Base-by-base conservation (phyloP, 2,113 vertebrate species). In the Mesoclemmys tuberculata region DNA sequence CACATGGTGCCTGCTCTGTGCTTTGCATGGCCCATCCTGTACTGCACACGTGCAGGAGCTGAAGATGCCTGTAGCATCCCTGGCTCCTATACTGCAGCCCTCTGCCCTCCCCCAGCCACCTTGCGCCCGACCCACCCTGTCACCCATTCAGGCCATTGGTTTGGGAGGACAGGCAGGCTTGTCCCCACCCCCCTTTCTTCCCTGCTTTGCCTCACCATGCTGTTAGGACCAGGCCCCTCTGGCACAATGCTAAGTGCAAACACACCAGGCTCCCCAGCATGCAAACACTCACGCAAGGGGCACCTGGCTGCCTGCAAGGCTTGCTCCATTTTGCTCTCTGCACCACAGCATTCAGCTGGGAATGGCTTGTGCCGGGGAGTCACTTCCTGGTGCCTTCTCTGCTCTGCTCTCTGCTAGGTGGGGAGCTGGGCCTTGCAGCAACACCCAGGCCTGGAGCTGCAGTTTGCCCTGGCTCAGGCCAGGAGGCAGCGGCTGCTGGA, bases 401-500 rank as follows among this genome's bases (percentile, higher is more conserved):
- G 2, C 13, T 54, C 22, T 35, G 5, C 49, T 46, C 79, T 74
- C 87, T 26, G 10, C 27, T 86, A 95, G 84, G 41, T 49, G 10
- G 54, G 80, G 24, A 81, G 10, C 1, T 1, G 0, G 46, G 8
- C 87, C 85, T 88, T 93, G 94, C 94, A 88, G 35, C 90, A 95
- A 79, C 54, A 92, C 89, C 97, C 96, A 8, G 79, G 98, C 79
- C 90, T 96, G 64, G 98, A 98, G 89, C 82, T 91, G 5, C 97
- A 97, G 93, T 97, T 97, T 10, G 96, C 97, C 80, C 97, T 98
- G 97, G 98, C 98, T 49, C 96, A 98, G 88, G 96, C 89, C 22
- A 97, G 48, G 96, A 98, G 98, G 93, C 98, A 97, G 96, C 97
- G 91, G 94, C 94, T 98, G 80, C 97, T 92, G 87, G 98, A 99